Base-by-base conservation (phyloP, 37 sponge, comb jelly and placozoan genomes). In the Oopsacas minuta region DNA sequence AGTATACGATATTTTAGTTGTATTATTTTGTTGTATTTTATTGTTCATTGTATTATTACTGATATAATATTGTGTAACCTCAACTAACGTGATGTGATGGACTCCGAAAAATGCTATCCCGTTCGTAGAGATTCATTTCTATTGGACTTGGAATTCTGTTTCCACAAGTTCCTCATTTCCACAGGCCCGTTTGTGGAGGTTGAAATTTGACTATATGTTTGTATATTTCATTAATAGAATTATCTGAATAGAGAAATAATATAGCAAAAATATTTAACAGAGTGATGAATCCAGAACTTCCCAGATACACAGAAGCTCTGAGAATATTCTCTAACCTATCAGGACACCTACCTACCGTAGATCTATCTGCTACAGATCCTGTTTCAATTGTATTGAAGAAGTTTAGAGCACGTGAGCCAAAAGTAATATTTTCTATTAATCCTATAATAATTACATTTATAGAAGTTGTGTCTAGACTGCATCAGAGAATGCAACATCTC, bases 321-420 rank as follows among this genome's bases (percentile, higher is more conserved):
- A 61, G 75, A n/a, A 61, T 61, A 61, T 61, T 61, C 75, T 61
- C 75, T 25, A 61, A 61, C 22, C 75, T 61, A 34, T 61, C 75
- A 25, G 75, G 75, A 61, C 75, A 61, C 28, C 75, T 32, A 12
- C 32, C 32, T 25, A 61, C 30, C 3, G 32, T 3, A 12, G 75
- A 61, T 12, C 28, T 3, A 12, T n/a, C 75, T 10, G 28, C 22
- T 25, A 25, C 75, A 25, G 75, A 61, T 34, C 75, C 75, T n/a
- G 30, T 61, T n/a, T 34, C 75, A 7, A 25, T 25, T 3, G 22
- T 61, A 25, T 34, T 61, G 32, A 10, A 12, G 75, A 61, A 20
- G 75, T 3, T 61, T 7, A 3, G 75, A 12, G 75, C 75, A 3
- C 22, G 75, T 7, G 75, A 61, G 32, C 28, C 75, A 25, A 61